Percentiles rank a stretch among this genome's conserved stretches.
Evolutionary conservation across 37 sponge, comb jelly and placozoan species (phyloP).

Genomic region (Cliona cf. orientalis): DNA sequence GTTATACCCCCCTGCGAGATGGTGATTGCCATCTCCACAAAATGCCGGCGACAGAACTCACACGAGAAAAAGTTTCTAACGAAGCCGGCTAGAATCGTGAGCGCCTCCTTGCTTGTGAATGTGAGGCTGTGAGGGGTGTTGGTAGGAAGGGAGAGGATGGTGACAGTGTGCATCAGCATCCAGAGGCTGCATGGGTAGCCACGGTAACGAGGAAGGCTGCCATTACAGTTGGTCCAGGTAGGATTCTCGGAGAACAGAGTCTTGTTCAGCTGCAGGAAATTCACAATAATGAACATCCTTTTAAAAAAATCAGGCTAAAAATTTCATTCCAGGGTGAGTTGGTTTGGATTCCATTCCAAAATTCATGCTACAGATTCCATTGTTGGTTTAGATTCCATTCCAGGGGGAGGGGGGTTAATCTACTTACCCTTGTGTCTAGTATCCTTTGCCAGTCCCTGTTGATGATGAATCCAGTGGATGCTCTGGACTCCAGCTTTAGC

Average conservation of each 20-base stretch:
- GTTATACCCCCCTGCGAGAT: not conserved
- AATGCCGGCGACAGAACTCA: conserved; percentile 83
- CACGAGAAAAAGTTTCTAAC: conserved; percentile 92
- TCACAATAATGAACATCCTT: too few relatives aligned
- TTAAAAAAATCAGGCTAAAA: not conserved
- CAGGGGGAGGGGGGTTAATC: too few relatives aligned
- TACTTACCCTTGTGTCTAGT: conserved; percentile 57
- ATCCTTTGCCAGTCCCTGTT: conserved; percentile 61
- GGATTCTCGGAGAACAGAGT: conserved; percentile 54
- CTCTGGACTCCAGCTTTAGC: conserved; percentile 19
- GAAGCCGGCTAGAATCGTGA: conserved; percentile 53
- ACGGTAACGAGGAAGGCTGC: conserved; percentile 73
- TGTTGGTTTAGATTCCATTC: too few relatives aligned
- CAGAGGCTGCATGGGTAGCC: conserved; percentile 96
- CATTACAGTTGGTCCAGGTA: conserved; percentile 79
- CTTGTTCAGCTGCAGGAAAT: conserved; percentile 36
- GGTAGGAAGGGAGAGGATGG: conserved; percentile 62
- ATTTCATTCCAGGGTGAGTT: not conserved
- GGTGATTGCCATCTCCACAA: conserved; percentile 64
- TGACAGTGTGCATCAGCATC: conserved; percentile 89
- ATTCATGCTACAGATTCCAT: not conserved
- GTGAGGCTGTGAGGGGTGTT: conserved; percentile 8
- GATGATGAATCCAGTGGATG: conserved; percentile 45
- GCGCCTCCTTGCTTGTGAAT: conserved; percentile 48
- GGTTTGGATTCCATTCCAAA: not conserved